These are phyloP conservation scores for Mormyrus lacerda DNA, from an alignment of 2,113 vertebrate genomes.

Conservation along the genomic window DNA sequence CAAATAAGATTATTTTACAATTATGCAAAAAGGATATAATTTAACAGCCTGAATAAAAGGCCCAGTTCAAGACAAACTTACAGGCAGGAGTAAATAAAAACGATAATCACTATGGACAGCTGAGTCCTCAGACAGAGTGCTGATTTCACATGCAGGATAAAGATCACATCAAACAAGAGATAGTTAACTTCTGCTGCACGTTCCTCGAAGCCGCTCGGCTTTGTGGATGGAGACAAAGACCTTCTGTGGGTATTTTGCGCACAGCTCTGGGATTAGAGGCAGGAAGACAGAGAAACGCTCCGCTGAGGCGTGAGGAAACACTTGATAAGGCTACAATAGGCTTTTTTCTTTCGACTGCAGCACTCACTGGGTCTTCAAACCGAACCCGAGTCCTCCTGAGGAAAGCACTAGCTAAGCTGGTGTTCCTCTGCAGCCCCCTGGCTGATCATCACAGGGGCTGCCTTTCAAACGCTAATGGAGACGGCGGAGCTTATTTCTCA, in stretches of 20 bases:
- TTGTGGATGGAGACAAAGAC: background rate
- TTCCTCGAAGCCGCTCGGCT: background rate
- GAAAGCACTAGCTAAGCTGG: background rate
- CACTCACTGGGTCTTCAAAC: background rate
- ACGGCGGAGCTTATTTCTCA: background rate
- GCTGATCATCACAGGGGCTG: background rate
- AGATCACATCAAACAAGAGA: background rate
- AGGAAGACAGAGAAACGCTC: background rate
- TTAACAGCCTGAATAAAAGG: background rate
- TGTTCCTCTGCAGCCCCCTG: background rate
- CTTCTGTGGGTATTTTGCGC: background rate
- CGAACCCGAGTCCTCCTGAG: background rate
- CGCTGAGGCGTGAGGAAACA: background rate
- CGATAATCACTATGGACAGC: background rate
- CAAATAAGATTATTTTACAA: background rate
- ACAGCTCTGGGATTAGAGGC: background rate
- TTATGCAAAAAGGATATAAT: background rate
- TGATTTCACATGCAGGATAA: slow-evolving; percentile 9
- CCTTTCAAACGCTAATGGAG: background rate
- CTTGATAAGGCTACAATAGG: slow-evolving; percentile 4
- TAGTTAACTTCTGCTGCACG: background rate
- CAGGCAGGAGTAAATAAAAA: background rate
- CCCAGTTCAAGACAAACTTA: background rate
- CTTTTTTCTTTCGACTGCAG: background rate
- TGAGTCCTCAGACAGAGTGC: background rate